phyloP scores from a whole-genome alignment of 2,797 vertebrate genomes.

The Silurus lanzhouensis region DNA sequence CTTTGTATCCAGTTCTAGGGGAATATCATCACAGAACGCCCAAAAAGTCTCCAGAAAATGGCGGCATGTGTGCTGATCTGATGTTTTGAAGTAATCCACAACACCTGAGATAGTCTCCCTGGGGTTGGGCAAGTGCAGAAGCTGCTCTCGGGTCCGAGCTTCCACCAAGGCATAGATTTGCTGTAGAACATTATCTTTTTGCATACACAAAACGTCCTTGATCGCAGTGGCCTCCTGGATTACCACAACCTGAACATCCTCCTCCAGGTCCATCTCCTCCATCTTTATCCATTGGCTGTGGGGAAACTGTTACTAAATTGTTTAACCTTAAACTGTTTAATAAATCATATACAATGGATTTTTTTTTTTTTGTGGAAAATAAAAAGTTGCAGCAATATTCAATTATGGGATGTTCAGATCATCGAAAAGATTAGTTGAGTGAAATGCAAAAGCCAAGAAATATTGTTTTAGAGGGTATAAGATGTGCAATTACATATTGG shows the following conservation, averaged over 20 bases:
- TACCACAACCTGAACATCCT: conserved; percentile 60
- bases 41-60: conserved; percentile 76
- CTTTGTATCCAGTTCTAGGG: conserved; percentile 78
- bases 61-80: conserved; percentile 64
- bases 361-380: neutral
- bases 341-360: neutral
- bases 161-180: conserved; percentile 66
- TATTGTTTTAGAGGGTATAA: neutral
- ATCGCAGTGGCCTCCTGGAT: conserved; percentile 67
- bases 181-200: conserved; percentile 57
- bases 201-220: conserved; percentile 65
- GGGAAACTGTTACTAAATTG: neutral
- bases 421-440: neutral
- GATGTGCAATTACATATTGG: no score
- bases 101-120: conserved; percentile 54
- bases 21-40: conserved; percentile 75
- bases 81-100: conserved; percentile 67
- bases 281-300: conserved; percentile 66
- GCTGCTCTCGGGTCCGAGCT: neutral
- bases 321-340: neutral
- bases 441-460: neutral
- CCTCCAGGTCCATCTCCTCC: conserved; percentile 57
- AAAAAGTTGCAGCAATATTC: neutral
- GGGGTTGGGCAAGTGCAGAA: neutral
- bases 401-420: neutral